These are phyloP conservation scores for Puma concolor DNA, from an alignment of 2,113 vertebrate species.

Conservation along the genomic window DNA sequence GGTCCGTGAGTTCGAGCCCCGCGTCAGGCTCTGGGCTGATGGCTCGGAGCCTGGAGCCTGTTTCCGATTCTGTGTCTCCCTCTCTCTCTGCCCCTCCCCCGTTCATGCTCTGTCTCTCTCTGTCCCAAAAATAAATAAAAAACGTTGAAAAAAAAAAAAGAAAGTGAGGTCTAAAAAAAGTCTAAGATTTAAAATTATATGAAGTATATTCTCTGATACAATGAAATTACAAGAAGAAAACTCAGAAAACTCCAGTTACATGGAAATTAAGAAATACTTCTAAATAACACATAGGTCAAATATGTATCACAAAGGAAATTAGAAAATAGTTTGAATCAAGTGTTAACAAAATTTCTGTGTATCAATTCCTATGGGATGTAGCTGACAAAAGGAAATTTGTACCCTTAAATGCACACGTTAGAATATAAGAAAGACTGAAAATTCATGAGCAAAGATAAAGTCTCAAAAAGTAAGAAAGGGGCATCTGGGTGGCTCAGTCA, in stretches of 20 bases:
- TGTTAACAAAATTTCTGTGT: not conserved
- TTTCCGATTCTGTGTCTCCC: too few relatives aligned
- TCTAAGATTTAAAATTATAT: not conserved
- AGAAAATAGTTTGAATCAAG: not conserved
- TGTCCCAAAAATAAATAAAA: too few relatives aligned
- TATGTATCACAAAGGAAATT: not conserved
- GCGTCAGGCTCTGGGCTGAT: too few relatives aligned
- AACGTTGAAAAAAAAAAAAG: too few relatives aligned
- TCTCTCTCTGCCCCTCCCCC: too few relatives aligned
- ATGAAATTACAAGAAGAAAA: not conserved
- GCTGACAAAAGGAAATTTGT: not conserved
- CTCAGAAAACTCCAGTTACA: not conserved
- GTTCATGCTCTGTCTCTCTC: too few relatives aligned
- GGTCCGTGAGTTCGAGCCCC: too few relatives aligned
- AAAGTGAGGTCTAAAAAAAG: not conserved
- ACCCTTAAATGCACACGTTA: not conserved
- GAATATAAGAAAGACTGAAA: not conserved
- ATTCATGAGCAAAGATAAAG: not conserved
- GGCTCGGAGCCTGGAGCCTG: too few relatives aligned
- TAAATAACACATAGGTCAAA: not conserved
- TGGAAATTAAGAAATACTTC: not conserved
- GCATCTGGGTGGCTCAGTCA: too few relatives aligned
- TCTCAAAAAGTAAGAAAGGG: not conserved
- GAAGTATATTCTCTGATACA: not conserved
- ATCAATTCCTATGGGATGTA: not conserved